Evolutionary conservation across 2,113 vertebrate species (phyloP).

Genomic region (Xiphophorus couchianus): DNA sequence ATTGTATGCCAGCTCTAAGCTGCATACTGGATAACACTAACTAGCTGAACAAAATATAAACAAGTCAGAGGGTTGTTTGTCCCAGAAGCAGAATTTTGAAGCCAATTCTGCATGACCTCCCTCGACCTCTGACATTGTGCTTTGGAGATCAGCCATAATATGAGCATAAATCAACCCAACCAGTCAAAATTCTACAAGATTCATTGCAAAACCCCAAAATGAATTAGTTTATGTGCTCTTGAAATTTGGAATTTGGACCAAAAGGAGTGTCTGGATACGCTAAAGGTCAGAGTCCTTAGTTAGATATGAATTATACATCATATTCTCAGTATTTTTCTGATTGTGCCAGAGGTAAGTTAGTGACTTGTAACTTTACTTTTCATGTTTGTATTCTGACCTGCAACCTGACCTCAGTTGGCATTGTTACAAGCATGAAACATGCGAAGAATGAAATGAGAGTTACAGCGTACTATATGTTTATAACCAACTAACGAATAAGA

Average conservation of each 20-base stretch:
- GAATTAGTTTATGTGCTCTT: not conserved
- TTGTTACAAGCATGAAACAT: not conserved
- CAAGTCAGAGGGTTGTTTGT: not conserved
- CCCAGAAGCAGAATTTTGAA: not conserved
- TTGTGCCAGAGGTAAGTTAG: constrained; percentile 7
- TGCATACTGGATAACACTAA: not conserved
- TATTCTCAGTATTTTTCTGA: constrained; percentile 14
- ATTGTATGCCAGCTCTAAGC: not conserved
- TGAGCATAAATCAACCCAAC: constrained; percentile 8
- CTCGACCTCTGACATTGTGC: constrained; percentile 4
- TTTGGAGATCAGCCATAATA: not conserved
- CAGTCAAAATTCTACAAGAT: constrained; percentile 5
- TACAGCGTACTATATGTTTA: constrained; percentile 8
- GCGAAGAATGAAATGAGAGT: not conserved
- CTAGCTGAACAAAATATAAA: not conserved
- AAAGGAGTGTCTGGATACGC: not conserved
- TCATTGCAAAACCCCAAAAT: constrained; percentile 12
- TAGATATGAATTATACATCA: constrained; percentile 36
- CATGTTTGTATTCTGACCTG: constrained; percentile 4
- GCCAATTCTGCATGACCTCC: not conserved
- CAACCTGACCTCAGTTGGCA: constrained; percentile 3
- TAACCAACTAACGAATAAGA: constrained; percentile 24
- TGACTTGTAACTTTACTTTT: constrained; percentile 15
- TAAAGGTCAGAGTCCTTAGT: not conserved
- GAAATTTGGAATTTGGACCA: not conserved